phyloP scores from a whole-genome alignment of 2,888 invertebrate genomes.

The Thymelicus acteon region DNA sequence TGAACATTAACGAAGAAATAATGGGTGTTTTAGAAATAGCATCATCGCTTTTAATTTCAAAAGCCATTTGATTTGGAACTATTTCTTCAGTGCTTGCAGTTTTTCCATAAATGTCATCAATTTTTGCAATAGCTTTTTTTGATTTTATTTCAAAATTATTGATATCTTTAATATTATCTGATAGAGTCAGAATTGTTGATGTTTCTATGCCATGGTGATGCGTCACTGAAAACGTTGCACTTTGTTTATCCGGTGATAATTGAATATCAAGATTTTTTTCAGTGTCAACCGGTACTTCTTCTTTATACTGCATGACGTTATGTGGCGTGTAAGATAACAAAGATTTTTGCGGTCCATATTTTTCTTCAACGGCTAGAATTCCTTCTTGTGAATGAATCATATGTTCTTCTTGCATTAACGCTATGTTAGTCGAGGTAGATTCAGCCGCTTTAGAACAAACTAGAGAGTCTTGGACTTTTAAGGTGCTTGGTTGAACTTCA shows the following conservation, averaged over 20 bases:
- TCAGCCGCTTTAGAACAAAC: slow-evolving; percentile 64
- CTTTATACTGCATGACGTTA: slow-evolving; percentile 83
- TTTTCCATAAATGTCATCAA: slow-evolving; percentile 75
- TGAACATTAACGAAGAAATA: slow-evolving; percentile 64
- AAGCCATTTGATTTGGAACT: slow-evolving; percentile 61
- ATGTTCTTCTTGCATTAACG: slow-evolving; percentile 84
- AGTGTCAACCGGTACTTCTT: slow-evolving; percentile 84
- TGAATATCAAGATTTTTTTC: slow-evolving; percentile 76
- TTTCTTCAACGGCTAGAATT: slow-evolving; percentile 53
- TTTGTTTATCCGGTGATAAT: slow-evolving; percentile 70
- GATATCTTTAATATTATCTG: slow-evolving; percentile 78
- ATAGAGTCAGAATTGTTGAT: slow-evolving; percentile 82
- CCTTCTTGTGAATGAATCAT: slow-evolving; percentile 77
- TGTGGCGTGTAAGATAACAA: slow-evolving; percentile 75
- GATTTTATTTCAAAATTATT: slow-evolving; percentile 64
- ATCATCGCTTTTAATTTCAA: slow-evolving; percentile 58
- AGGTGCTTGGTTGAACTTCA: slow-evolving; percentile 67
- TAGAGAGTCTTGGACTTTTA: slow-evolving; percentile 56
- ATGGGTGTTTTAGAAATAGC: slow-evolving; percentile 52
- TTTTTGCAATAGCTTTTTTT: slow-evolving; percentile 60
- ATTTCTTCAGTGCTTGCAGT: slow-evolving; percentile 68
- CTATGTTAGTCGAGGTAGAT: slow-evolving; percentile 80
- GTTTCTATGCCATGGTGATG: slow-evolving; percentile 80
- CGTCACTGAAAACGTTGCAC: slow-evolving; percentile 67
- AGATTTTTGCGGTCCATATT: slow-evolving; percentile 65